phyloP scores from a whole-genome alignment of 2,888 invertebrate genomes.

The Tinea pellionella region DNA sequence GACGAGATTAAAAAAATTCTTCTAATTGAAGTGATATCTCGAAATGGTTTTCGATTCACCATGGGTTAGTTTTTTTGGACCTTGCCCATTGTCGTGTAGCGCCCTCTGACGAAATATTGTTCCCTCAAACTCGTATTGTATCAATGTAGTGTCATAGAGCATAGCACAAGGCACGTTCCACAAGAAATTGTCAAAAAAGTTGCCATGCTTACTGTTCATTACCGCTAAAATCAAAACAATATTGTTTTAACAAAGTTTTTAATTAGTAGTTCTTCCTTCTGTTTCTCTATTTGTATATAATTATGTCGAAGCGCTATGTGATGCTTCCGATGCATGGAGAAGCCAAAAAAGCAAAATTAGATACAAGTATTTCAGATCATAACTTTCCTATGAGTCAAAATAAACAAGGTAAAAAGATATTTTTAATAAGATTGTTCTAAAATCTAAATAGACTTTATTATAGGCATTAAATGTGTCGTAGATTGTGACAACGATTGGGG shows the following conservation, averaged over 20 bases:
- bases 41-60: no score
- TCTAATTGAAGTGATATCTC: no score
- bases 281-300: not conserved
- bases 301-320: conserved; percentile 43
- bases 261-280: not conserved
- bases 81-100: no score
- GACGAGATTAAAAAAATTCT: no score
- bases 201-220: no score
- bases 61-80: no score
- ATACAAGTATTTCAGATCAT: conserved; percentile 50
- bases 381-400: conserved; percentile 60
- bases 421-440: not conserved
- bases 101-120: no score
- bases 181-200: no score
- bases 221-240: conserved; percentile 1
- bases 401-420: conserved; percentile 10
- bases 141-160: no score
- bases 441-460: not conserved
- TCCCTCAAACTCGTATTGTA: no score
- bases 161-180: no score
- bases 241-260: no score
- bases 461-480: not conserved
- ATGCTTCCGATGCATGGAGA: conserved; percentile 44
- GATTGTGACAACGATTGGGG: conserved; percentile 41
- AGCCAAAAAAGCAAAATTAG: conserved; percentile 51